These are phyloP conservation scores for Leptonema lineaticorne DNA, from an alignment of 1,140 invertebrate species.

Conservation along the genomic window DNA sequence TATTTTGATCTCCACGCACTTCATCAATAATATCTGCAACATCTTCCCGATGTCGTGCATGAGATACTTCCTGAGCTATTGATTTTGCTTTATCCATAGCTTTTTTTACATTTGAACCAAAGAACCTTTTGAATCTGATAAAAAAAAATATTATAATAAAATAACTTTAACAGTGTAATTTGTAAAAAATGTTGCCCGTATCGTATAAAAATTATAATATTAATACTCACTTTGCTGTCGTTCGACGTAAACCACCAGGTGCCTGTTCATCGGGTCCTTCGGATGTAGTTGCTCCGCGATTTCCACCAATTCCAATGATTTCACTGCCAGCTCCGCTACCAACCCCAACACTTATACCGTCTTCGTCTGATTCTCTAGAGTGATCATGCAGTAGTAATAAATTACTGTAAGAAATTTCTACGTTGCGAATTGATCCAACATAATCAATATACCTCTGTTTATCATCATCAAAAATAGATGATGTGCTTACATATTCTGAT, in stretches of 20 bases:
- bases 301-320: conserved; percentile 18
- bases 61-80: conserved; percentile 83
- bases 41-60: conserved; percentile 82
- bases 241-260: conserved; percentile 30
- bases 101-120: conserved; percentile 83
- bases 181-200: not conserved
- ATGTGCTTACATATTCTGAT: conserved; percentile 80
- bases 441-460: conserved; percentile 59
- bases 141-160: not conserved
- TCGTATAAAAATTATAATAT: not conserved
- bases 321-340: conserved; percentile 27
- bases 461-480: conserved; percentile 70
- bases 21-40: conserved; percentile 83
- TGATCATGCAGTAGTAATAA: not conserved
- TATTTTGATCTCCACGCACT: conserved; percentile 79
- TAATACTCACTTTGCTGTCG: conserved; percentile 36
- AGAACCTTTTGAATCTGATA: conserved; percentile 74
- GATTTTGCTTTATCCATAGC: conserved; percentile 90
- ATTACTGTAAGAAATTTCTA: conserved; percentile 25
- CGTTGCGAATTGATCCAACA: conserved; percentile 49
- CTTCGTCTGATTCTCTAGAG: conserved; percentile 39
- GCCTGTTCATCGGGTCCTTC: conserved; percentile 31
- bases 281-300: conserved; percentile 17
- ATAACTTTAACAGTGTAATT: not conserved
- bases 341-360: conserved; percentile 34